These are phyloP conservation scores for Drosophila borborema DNA, from an alignment of 2,888 invertebrate species.

Conservation along the genomic window DNA sequence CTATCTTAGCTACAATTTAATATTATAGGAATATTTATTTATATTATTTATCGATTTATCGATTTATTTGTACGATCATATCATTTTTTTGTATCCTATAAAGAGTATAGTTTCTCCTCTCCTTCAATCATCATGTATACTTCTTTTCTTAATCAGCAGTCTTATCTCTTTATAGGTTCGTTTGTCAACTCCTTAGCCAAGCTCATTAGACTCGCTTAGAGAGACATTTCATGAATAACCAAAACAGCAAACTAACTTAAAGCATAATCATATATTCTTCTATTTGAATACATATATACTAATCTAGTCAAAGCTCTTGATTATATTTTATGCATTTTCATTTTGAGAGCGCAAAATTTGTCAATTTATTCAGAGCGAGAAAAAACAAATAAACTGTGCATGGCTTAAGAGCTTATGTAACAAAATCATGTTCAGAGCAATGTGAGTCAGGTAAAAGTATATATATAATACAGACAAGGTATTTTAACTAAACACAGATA, in stretches of 20 bases:
- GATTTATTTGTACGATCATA: background rate
- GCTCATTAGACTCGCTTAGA: background rate
- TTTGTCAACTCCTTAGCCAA: background rate
- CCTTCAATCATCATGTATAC: no score
- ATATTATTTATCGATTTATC: no score
- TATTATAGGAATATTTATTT: no score
- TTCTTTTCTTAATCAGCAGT: no score
- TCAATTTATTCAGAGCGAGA: background rate
- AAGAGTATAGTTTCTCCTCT: background rate
- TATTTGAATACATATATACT: background rate
- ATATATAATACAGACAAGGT: conserved; percentile 16
- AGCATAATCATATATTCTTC: background rate
- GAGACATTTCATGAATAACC: background rate
- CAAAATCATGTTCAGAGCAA: conserved; percentile 32
- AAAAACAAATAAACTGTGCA: background rate
- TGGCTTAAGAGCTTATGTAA: conserved; percentile 25
- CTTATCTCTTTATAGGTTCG: no score
- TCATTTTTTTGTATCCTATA: background rate
- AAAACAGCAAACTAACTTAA: background rate
- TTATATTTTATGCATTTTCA: background rate
- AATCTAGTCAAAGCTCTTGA: conserved; percentile 1
- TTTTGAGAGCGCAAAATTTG: background rate
- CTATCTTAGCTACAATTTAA: no score
- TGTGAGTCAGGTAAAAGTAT: conserved; percentile 5
- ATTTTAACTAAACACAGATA: conserved; percentile 14